A percentile compares a stretch with the other conserved stretches of the same genome.
phyloP scores from a whole-genome alignment of 2,888 invertebrate genomes.

The Suillia variegata region DNA sequence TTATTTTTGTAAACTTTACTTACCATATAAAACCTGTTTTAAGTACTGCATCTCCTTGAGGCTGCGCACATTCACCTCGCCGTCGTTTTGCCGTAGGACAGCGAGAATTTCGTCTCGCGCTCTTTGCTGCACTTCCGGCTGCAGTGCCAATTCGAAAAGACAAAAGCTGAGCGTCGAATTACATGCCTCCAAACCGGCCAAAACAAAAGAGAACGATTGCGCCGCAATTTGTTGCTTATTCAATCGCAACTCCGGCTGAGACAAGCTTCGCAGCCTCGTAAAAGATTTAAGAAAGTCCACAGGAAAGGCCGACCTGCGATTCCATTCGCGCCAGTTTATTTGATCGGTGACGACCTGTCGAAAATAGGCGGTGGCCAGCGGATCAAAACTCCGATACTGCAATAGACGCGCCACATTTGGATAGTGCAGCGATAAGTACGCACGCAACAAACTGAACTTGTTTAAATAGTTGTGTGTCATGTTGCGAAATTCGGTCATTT shows the following conservation, averaged over 20 bases:
- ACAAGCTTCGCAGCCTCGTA: slow-evolving; percentile 54
- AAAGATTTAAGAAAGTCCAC: slow-evolving; percentile 67
- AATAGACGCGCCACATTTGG: slow-evolving; percentile 43
- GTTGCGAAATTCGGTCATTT: slow-evolving; percentile 53
- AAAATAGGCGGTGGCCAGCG: slow-evolving; percentile 45
- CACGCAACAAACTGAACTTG: slow-evolving; percentile 38
- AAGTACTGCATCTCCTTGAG: slow-evolving; percentile 46
- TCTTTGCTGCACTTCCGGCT: slow-evolving; percentile 45
- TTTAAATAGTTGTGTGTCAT: slow-evolving; percentile 39
- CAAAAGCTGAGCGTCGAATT: slow-evolving; percentile 67
- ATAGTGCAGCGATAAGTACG: slow-evolving; percentile 43
- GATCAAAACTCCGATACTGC: slow-evolving; percentile 36
- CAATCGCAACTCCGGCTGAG: slow-evolving; percentile 30
- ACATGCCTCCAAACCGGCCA: slow-evolving; percentile 69
- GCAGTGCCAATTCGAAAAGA: slow-evolving; percentile 52
- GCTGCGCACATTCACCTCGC: slow-evolving; percentile 38
- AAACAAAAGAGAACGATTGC: slow-evolving; percentile 53
- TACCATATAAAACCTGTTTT: slow-evolving; percentile 53
- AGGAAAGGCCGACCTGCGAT: slow-evolving; percentile 30
- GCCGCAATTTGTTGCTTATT: slow-evolving; percentile 51
- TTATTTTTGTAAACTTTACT: slow-evolving; percentile 12
- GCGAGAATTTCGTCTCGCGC: slow-evolving; percentile 41
- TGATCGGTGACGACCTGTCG: slow-evolving; percentile 39
- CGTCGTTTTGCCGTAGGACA: slow-evolving; percentile 36
- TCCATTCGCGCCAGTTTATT: slow-evolving; percentile 40